Conservation (phyloP, 2,888 invertebrate genomes). For the Druceiella hillmani region DNA sequence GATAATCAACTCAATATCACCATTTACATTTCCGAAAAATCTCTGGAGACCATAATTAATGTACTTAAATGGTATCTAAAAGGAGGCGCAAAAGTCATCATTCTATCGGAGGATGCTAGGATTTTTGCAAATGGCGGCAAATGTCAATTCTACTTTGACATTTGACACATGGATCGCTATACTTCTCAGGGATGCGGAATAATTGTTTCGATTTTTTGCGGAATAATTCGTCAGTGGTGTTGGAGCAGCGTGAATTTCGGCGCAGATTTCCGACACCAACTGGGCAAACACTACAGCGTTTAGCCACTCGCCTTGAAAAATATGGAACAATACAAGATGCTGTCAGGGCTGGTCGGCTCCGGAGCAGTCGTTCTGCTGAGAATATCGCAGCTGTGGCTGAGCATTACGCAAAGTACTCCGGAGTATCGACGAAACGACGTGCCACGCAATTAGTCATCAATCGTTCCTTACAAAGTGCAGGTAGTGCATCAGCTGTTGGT, state of each 20-base stretch:
- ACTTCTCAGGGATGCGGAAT: constrained; percentile 10
- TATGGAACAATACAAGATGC: too few species aligned
- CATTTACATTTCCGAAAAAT: too few species aligned
- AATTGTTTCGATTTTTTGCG: constrained; percentile 10
- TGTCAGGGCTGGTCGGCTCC: too few species aligned
- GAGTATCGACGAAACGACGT: too few species aligned
- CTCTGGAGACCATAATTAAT: too few species aligned
- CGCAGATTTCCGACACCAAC: constrained; percentile 14
- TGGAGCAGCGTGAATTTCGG: too few species aligned
- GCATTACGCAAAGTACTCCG: too few species aligned
- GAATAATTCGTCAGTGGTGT: constrained; percentile 7
- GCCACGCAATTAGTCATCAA: too few species aligned
- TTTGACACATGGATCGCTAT: constrained; percentile 3
- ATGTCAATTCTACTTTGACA: not conserved
- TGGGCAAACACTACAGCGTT: constrained; percentile 15
- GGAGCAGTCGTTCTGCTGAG: too few species aligned
- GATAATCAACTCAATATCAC: too few species aligned
- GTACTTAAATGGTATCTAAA: too few species aligned
- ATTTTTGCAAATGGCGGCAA: not conserved
- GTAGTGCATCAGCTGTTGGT: not conserved
- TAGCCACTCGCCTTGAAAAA: constrained; percentile 14
- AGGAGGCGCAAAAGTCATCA: constrained; percentile 4
- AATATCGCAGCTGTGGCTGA: too few species aligned
- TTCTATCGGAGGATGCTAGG: constrained; percentile 3
- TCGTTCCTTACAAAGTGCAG: not conserved